A percentile compares a stretch with the other conserved stretches of the same genome.
phyloP scores from a whole-genome alignment of 2,888 invertebrate species.

The Drosophila niveifrons region DNA sequence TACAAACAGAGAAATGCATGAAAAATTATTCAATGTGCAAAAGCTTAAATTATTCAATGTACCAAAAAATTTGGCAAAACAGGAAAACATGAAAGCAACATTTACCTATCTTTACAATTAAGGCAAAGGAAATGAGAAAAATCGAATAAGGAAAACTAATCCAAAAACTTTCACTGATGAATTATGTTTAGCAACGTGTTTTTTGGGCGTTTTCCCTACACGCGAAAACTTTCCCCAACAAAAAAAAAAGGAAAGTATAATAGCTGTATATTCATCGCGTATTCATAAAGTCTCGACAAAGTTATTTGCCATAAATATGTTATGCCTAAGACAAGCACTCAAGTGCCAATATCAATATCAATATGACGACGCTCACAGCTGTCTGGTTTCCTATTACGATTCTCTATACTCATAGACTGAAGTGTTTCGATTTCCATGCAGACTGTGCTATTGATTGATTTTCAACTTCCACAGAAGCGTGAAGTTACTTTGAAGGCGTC shows the following conservation, averaged over 20 bases:
- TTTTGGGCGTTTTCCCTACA: background rate
- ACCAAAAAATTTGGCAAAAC: background rate
- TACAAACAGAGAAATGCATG: background rate
- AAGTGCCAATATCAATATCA: constrained; percentile 33
- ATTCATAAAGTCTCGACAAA: constrained; percentile 46
- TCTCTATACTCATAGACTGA: constrained; percentile 19
- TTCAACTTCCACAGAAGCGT: constrained; percentile 24
- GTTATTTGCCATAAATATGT: constrained; percentile 49
- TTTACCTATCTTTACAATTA: background rate
- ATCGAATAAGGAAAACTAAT: constrained; percentile 5
- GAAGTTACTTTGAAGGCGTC: constrained; percentile 44
- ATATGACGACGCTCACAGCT: constrained; percentile 23
- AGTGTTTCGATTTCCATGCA: constrained; percentile 17
- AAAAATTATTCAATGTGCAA: constrained; percentile 6
- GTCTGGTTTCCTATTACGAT: constrained; percentile 12
- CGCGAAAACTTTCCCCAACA: background rate
- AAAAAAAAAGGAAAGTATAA: constrained; percentile 7
- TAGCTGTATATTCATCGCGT: constrained; percentile 33
- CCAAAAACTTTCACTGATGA: constrained; percentile 7
- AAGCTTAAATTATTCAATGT: constrained; percentile 2
- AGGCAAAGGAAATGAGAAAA: background rate
- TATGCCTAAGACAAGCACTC: constrained; percentile 31
- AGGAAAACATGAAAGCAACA: background rate
- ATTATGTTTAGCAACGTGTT: background rate
- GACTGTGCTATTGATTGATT: constrained; percentile 58